Conservation (phyloP, 2,113 vertebrate genomes). For the Anguilla japonica region DNA sequence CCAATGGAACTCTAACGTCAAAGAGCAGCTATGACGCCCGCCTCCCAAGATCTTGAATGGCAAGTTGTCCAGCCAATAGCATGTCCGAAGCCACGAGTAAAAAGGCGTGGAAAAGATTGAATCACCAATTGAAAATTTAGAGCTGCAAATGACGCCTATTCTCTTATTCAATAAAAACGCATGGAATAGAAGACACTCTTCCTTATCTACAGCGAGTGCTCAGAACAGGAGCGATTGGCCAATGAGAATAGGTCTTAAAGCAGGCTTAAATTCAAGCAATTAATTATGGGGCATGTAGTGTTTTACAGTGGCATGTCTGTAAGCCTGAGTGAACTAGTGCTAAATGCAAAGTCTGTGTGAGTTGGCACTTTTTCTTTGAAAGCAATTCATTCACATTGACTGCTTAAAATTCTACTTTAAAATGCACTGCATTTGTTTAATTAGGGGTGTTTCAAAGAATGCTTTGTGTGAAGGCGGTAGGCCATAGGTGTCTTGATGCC, state of each 20-base stretch:
- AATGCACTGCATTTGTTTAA: too few species aligned
- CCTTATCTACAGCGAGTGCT: background rate
- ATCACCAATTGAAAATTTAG: conserved; percentile 19
- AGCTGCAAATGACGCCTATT: background rate
- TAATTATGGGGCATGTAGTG: conserved; percentile 10
- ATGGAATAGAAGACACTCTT: background rate
- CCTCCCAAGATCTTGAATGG: conserved; percentile 48
- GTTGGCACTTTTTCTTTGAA: background rate
- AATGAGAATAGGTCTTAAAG: background rate
- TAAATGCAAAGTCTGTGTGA: background rate
- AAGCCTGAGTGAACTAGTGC: background rate
- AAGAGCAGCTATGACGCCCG: conserved; percentile 52
- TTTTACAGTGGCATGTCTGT: background rate
- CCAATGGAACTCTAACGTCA: conserved; percentile 68
- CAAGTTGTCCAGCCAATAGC: conserved; percentile 43
- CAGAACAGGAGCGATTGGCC: background rate
- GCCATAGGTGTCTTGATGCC: background rate
- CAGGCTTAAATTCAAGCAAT: background rate
- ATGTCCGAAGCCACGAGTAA: background rate
- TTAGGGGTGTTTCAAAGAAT: background rate
- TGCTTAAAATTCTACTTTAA: background rate
- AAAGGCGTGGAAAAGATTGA: conserved; percentile 1
- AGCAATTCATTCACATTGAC: background rate
- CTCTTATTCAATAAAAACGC: background rate
- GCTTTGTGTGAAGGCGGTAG: background rate